Conservation (phyloP, 2,113 vertebrate species). For the Nasalis larvatus region DNA sequence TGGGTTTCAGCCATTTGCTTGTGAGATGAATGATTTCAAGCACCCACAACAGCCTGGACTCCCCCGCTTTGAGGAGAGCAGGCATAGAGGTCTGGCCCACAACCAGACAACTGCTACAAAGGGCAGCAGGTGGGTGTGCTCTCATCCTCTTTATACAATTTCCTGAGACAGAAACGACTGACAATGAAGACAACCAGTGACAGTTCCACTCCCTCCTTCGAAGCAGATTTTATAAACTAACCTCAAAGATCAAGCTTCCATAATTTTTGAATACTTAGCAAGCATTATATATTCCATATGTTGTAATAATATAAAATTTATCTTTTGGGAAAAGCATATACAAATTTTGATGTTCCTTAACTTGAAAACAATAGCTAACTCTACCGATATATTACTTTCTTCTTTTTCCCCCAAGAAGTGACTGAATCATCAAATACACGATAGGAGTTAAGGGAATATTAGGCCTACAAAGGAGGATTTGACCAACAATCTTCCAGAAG, state of each 20-base stretch:
- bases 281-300: neutral
- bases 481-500: neutral
- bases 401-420: neutral
- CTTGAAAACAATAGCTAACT: neutral
- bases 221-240: neutral
- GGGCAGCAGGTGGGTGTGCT: neutral
- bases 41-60: neutral
- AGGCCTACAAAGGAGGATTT: neutral
- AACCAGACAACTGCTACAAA: neutral
- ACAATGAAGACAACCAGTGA: neutral
- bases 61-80: neutral
- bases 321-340: neutral
- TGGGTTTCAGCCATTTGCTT: neutral
- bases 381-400: neutral
- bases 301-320: neutral
- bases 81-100: neutral
- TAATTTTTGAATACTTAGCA: constrained; percentile 24
- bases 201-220: neutral
- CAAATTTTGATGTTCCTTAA: constrained; percentile 5
- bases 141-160: neutral
- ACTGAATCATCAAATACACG: neutral
- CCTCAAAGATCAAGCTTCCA: neutral
- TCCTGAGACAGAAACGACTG: neutral
- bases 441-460: neutral
- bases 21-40: neutral